Percentiles rank a stretch among this genome's conserved stretches.
phyloP scores from a whole-genome alignment of 2,113 vertebrate genomes.

The Pseudorasbora parva region DNA sequence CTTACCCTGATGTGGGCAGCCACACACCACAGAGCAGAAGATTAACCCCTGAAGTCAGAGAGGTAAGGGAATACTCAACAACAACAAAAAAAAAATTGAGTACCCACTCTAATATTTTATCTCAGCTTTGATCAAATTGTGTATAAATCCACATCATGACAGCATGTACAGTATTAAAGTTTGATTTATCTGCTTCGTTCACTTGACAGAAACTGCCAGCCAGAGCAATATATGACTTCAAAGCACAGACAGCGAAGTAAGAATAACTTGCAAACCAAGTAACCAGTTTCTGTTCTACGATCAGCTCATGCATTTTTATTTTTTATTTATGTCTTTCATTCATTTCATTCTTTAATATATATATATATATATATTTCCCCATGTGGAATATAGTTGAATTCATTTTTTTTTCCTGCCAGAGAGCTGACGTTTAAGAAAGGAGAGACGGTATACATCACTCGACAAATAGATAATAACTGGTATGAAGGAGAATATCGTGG shows the following conservation, averaged over 20 bases:
- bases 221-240: conserved; percentile 89
- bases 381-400: not conserved
- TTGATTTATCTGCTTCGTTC: conserved; percentile 15
- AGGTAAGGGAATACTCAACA: too few species aligned
- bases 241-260: conserved; percentile 90
- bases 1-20: conserved; percentile 76
- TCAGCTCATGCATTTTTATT: not conserved
- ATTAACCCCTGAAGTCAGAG: conserved; percentile 78
- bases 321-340: not conserved
- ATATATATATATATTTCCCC: too few species aligned
- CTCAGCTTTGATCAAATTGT: not conserved
- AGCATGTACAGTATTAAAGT: not conserved
- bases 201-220: conserved; percentile 82
- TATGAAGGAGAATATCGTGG: conserved; percentile 86
- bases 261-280: conserved; percentile 61
- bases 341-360: too few species aligned
- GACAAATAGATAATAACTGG: conserved; percentile 91
- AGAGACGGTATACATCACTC: conserved; percentile 85
- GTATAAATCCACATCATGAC: not conserved
- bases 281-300: not conserved
- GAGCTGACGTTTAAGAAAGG: conserved; percentile 90
- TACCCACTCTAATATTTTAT: not conserved
- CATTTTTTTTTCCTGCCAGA: conserved; percentile 70
- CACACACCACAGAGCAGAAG: conserved; percentile 76
- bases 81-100: too few species aligned